A percentile compares a stretch with the other conserved stretches of the same genome.
phyloP scores from a whole-genome alignment of 2,113 vertebrate genomes.

The Toxotes jaculatrix region DNA sequence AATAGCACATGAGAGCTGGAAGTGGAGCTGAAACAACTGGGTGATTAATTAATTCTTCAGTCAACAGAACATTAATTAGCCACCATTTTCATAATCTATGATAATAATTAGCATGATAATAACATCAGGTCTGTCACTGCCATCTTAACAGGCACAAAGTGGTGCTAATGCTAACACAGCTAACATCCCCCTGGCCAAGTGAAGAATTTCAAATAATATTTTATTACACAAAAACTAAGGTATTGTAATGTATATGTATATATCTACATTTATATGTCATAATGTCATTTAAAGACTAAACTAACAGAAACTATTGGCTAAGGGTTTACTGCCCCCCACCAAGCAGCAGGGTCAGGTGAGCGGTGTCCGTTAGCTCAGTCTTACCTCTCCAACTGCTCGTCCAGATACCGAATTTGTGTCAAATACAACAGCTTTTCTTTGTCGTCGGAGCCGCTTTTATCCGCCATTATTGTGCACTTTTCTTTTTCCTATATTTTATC shows the following conservation, averaged over 20 bases:
- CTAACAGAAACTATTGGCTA: neutral
- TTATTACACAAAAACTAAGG: neutral
- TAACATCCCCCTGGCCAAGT: neutral
- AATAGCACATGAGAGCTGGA: too few species aligned
- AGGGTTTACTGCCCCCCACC: neutral
- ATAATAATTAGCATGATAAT: too few species aligned
- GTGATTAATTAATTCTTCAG: too few species aligned
- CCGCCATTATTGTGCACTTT: neutral
- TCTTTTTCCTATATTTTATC: neutral
- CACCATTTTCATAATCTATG: too few species aligned
- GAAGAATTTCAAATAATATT: neutral
- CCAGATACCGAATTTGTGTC: slow-evolving; percentile 37
- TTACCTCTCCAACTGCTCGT: slow-evolving; percentile 50
- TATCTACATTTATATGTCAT: neutral
- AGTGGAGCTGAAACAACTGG: too few species aligned
- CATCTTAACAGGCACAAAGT: too few species aligned
- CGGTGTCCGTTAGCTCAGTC: neutral
- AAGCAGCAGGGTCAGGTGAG: neutral
- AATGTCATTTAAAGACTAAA: neutral
- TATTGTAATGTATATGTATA: neutral
- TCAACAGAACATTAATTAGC: too few species aligned
- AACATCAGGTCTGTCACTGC: too few species aligned
- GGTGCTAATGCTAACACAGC: neutral
- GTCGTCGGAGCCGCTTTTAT: neutral
- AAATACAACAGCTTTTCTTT: slow-evolving; percentile 15